phyloP scores from a whole-genome alignment of 2,113 vertebrate genomes.

The Salvator merianae region DNA sequence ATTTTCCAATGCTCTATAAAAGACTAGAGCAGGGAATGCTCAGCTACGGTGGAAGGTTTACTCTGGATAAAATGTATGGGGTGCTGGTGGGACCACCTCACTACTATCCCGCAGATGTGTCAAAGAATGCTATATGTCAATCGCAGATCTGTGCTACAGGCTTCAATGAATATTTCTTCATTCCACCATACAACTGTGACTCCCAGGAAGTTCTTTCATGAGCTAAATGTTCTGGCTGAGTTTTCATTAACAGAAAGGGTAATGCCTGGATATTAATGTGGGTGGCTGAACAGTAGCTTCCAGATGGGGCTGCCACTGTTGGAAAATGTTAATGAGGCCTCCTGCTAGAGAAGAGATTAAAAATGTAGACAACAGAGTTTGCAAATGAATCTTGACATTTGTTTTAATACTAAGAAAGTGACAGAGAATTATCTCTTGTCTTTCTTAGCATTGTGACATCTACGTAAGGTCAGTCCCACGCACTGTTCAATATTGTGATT shows the following conservation, averaged over 20 bases:
- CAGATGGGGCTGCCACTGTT: constrained; percentile 55
- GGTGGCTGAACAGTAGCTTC: constrained; percentile 53
- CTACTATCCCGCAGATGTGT: constrained; percentile 10
- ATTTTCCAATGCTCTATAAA: too few species aligned
- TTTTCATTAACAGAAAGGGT: constrained; percentile 62
- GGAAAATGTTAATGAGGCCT: constrained; percentile 66
- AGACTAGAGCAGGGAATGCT: too few species aligned
- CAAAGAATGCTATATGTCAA: constrained; percentile 44
- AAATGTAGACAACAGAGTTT: constrained; percentile 50
- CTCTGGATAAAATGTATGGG: too few species aligned
- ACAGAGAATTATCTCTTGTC: not conserved
- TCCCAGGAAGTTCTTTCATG: constrained; percentile 52
- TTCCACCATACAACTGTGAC: constrained; percentile 48
- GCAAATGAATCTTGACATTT: constrained; percentile 28
- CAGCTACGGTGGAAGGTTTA: too few species aligned
- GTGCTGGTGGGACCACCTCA: too few species aligned
- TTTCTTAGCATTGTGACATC: not conserved
- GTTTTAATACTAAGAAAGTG: constrained; percentile 33
- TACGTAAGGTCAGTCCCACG: fast-evolving
- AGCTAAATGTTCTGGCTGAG: constrained; percentile 54
- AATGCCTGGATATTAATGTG: constrained; percentile 56
- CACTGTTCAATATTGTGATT: not conserved
- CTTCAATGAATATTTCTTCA: constrained; percentile 41
- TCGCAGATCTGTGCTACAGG: constrained; percentile 35
- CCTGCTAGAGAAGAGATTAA: constrained; percentile 43